Conservation (phyloP, 2,888 invertebrate species). For the Patella caerulea region DNA sequence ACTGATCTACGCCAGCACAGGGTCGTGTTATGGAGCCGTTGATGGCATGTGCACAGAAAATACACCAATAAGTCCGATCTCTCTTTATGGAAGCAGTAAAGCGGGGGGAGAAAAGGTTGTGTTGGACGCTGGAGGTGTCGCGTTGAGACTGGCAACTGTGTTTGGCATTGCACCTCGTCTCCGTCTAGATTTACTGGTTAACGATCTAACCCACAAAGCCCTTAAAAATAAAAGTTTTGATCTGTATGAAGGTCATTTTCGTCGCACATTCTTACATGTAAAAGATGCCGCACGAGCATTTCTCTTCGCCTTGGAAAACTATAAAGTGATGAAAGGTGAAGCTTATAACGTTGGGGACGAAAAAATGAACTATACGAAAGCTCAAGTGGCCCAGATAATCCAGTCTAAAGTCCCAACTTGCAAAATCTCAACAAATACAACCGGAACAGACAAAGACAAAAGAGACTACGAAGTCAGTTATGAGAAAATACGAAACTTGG, state of each 20-base stretch:
- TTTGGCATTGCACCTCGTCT: constrained; percentile 70
- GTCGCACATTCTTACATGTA: constrained; percentile 69
- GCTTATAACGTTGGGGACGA: constrained; percentile 71
- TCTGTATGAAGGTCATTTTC: constrained; percentile 68
- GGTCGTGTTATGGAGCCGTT: constrained; percentile 71
- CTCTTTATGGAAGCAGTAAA: constrained; percentile 69
- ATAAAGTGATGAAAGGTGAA: constrained; percentile 63
- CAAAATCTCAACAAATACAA: constrained; percentile 53
- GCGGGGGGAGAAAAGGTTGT: constrained; percentile 66
- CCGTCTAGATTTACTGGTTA: constrained; percentile 69
- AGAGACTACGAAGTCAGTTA: constrained; percentile 71
- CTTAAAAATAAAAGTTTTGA: constrained; percentile 63
- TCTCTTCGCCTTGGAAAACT: constrained; percentile 65
- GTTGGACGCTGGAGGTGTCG: constrained; percentile 59
- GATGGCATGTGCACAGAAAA: constrained; percentile 68
- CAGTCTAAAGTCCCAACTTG: constrained; percentile 60
- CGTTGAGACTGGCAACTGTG: constrained; percentile 68
- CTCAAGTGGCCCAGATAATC: constrained; percentile 63
- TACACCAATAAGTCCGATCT: constrained; percentile 67
- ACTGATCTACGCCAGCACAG: constrained; percentile 68
- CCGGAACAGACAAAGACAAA: constrained; percentile 69
- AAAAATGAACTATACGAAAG: constrained; percentile 69
- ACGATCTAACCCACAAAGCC: constrained; percentile 67
- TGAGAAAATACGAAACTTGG: constrained; percentile 64
- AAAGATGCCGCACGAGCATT: constrained; percentile 69